phyloP scores from a whole-genome alignment of 2,797 vertebrate genomes.

The Hozukius guyotensis region DNA sequence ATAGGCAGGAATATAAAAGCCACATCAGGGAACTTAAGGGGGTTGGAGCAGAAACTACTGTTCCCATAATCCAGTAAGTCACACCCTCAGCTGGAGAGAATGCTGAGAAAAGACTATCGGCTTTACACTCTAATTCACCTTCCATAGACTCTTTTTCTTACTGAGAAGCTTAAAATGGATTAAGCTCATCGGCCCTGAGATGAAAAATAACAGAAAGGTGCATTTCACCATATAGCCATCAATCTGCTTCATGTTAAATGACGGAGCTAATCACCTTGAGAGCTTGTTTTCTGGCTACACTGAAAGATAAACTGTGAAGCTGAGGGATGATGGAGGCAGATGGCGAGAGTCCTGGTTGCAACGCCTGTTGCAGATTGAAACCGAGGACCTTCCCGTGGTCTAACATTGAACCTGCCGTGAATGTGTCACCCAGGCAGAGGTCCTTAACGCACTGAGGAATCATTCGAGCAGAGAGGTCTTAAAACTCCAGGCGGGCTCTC shows the following conservation, averaged over 20 bases:
- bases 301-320: constrained; percentile 46
- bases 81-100: constrained; percentile 77
- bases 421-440: constrained; percentile 3
- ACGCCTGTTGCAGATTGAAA: constrained; percentile 30
- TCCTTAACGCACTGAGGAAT: constrained; percentile 13
- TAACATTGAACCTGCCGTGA: constrained; percentile 18
- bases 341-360: not conserved
- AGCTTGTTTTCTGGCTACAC: constrained; percentile 52
- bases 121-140: constrained; percentile 77
- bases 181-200: constrained; percentile 60
- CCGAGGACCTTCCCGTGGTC: constrained; percentile 7
- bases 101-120: constrained; percentile 67
- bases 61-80: constrained; percentile 81
- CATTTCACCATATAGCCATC: constrained; percentile 64
- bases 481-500: constrained; percentile 38
- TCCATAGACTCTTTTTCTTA: constrained; percentile 67
- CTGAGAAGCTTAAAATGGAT: constrained; percentile 76
- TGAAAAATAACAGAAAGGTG: constrained; percentile 71
- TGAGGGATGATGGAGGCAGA: not conserved
- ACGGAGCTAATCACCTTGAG: constrained; percentile 63
- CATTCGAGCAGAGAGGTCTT: constrained; percentile 32
- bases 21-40: constrained; percentile 59
- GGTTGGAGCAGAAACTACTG: constrained; percentile 71
- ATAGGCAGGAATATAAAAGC: constrained; percentile 66
- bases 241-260: constrained; percentile 68